Evolutionary conservation across 2,113 vertebrate genomes (phyloP), one percentile per base, ranked within the genome.

Genomic region (Channa argus): DNA sequence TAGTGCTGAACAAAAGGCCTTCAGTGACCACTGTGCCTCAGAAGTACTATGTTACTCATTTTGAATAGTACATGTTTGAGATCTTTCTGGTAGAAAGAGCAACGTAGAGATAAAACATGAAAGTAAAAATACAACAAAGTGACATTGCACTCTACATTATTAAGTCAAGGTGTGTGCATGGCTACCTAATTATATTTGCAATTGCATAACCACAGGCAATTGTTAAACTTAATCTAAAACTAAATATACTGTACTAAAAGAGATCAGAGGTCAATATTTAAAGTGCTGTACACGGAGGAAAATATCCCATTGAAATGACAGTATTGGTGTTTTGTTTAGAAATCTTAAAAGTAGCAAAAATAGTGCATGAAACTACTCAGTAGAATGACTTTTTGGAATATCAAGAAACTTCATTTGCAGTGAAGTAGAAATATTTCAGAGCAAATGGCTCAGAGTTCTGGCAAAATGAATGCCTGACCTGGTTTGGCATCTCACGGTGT

Each of bases 1-100:
- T 15, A 12, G 58, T 3, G n/a, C 8, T 46, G 70, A 76, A 90
- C 86, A 88, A 91, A 86, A 79, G 87, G 63, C 63, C n/a, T 24
- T 43, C 41, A 77, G 80, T 71, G 63, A 53, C 66, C 52, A 38
- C 37, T n/a, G 59, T 41, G 10, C 39, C 45, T 82, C 14, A 3
- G 41, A 66, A 33, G n/a, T 74, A 78, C 55, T 51, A 55, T 33
- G 3, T 7, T 36, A 3, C 45, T 59, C 36, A 2, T 5, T 7
- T 4, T 83, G 51, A 85, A 39, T 60, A 12, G 39, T 8, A 36
- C 67, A 82, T 83, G 72, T 84, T 50, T 46, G 41, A 51, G 11
- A 24, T 24, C 24, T 24, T 24, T 24, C 24, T 71, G 46, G 10
- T n/a, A 12, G 41, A 45, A 70, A 37, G 24, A 50, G 24, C 24